Percentiles rank a stretch among this genome's conserved stretches.
Evolutionary conservation across 2,113 vertebrate species (phyloP).

Genomic region (Arvicanthis niloticus): DNA sequence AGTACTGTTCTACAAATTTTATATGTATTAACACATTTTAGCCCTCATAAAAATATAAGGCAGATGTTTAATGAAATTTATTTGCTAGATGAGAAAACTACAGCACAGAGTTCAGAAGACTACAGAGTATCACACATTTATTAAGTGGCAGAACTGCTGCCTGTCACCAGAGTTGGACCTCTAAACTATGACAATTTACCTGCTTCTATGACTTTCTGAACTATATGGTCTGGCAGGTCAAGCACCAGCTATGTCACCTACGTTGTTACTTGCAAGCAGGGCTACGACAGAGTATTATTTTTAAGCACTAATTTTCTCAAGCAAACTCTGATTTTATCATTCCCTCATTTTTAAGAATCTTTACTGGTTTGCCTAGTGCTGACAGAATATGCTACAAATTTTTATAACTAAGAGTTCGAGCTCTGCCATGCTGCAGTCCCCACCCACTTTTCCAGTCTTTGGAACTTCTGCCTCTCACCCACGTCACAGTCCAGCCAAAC

Average conservation of each 20-base stretch:
- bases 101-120: slow-evolving; percentile 22
- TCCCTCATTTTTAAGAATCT: slow-evolving; percentile 46
- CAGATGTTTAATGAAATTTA: slow-evolving; percentile 10
- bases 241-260: background rate
- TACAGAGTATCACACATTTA: background rate
- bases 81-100: slow-evolving; percentile 38
- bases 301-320: slow-evolving; percentile 29
- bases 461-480: background rate
- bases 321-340: slow-evolving; percentile 52
- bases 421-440: background rate
- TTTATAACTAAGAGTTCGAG: slow-evolving; percentile 44
- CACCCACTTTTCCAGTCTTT: slow-evolving; percentile 54
- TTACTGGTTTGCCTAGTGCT: slow-evolving; percentile 6
- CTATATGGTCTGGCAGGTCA: background rate
- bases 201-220: background rate
- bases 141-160: slow-evolving; percentile 2
- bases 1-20: background rate
- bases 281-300: background rate
- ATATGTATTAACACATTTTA: slow-evolving; percentile 5
- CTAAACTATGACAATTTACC: background rate
- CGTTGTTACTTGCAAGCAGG: slow-evolving; percentile 1
- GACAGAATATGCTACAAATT: slow-evolving; percentile 50
- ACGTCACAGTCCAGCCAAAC: slow-evolving; percentile 41
- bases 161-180: background rate
- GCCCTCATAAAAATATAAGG: slow-evolving; percentile 39